A percentile compares a stretch with the other conserved stretches of the same genome.
These are phyloP conservation scores for Adelges cooleyi DNA, from an alignment of 1,140 invertebrate species.

Conservation along the genomic window DNA sequence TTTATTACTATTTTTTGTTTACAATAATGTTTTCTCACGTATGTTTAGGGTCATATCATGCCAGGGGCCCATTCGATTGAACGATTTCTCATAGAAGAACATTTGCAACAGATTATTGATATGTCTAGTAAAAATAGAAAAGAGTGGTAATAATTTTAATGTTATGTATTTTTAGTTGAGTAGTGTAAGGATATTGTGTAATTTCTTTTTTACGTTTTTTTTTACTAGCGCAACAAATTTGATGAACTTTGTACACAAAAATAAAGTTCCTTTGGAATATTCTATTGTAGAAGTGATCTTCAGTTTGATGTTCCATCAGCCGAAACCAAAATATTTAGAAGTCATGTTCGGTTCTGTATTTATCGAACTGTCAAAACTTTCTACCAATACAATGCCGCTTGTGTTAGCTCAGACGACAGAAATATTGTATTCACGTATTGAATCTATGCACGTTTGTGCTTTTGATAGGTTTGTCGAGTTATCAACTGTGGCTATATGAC, in stretches of 20 bases:
- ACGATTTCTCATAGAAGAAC: constrained; percentile 94
- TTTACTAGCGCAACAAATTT: constrained; percentile 66
- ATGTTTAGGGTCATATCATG: constrained; percentile 57
- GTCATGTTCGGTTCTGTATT: constrained; percentile 91
- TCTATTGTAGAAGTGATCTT: constrained; percentile 97
- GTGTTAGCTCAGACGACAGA: constrained; percentile 93
- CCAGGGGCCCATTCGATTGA: constrained; percentile 96
- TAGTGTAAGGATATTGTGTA: background rate
- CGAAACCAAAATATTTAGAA: constrained; percentile 74
- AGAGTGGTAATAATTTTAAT: constrained; percentile 63
- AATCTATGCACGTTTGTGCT: constrained; percentile 92
- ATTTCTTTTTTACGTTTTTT: constrained; percentile 34
- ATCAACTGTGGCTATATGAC: no score
- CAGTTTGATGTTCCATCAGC: constrained; percentile 86
- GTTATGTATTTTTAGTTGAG: background rate
- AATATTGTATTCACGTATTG: constrained; percentile 88
- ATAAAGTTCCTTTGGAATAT: constrained; percentile 93
- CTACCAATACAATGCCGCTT: constrained; percentile 93
- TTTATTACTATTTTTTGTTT: background rate
- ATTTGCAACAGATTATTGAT: constrained; percentile 86
- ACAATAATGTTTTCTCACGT: constrained; percentile 2
- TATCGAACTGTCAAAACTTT: constrained; percentile 93
- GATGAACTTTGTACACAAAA: constrained; percentile 84
- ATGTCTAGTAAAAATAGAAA: constrained; percentile 81
- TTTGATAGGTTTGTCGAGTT: constrained; percentile 66